Conservation (phyloP, 2,888 invertebrate species). For the Epinotia bilunana region DNA sequence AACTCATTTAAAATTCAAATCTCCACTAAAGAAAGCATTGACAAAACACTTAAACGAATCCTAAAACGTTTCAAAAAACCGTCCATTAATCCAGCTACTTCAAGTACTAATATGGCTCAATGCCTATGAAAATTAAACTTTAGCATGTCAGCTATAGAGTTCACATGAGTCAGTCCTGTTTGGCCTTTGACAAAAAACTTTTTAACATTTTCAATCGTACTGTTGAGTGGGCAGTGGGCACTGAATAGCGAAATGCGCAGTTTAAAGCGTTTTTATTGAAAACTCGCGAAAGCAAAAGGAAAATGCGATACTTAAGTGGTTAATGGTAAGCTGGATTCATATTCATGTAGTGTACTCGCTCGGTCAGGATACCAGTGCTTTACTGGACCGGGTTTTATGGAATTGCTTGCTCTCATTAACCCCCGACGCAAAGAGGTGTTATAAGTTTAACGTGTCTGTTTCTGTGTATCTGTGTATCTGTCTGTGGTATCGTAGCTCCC, state of each 20-base stretch:
- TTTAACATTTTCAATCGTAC: constrained; percentile 42
- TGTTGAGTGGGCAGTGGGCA: constrained; percentile 30
- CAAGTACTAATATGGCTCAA: constrained; percentile 30
- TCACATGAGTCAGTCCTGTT: not conserved
- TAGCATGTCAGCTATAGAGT: not conserved
- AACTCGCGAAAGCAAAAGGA: constrained; percentile 27
- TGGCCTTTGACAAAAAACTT: constrained; percentile 45
- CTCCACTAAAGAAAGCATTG: constrained; percentile 39
- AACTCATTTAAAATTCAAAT: constrained; percentile 33
- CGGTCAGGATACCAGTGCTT: constrained; percentile 8
- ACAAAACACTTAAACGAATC: constrained; percentile 38
- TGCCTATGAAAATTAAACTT: constrained; percentile 3
- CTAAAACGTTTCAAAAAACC: constrained; percentile 40
- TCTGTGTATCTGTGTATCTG: no score
- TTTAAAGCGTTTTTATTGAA: constrained; percentile 39
- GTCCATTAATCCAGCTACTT: constrained; percentile 37
- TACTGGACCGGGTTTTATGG: not conserved
- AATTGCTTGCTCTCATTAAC: not conserved
- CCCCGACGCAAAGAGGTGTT: no score
- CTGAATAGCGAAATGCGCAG: constrained; percentile 26
- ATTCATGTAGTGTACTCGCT: constrained; percentile 4
- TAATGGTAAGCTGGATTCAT: constrained; percentile 7
- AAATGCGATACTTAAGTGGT: constrained; percentile 29
- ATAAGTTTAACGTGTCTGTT: no score
- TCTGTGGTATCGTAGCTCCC: no score